These are phyloP conservation scores for Salarias fasciatus DNA, from an alignment of 2,797 vertebrate species.

Conservation along the genomic window DNA sequence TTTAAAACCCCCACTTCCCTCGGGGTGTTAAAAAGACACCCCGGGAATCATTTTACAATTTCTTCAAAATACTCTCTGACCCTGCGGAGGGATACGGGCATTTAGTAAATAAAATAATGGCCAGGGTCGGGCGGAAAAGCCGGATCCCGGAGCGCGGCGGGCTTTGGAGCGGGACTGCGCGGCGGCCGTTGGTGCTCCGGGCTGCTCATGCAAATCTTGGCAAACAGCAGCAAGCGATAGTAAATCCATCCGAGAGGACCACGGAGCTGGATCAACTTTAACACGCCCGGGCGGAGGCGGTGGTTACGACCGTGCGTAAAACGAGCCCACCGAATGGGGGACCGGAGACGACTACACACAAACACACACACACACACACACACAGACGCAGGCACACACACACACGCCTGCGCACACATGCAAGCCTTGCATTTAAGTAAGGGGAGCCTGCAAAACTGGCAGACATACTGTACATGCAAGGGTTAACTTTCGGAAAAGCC, in stretches of 20 bases:
- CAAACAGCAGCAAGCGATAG: constrained; percentile 29
- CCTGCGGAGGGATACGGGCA: constrained; percentile 85
- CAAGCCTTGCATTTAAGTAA: constrained; percentile 19
- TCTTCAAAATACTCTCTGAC: constrained; percentile 85
- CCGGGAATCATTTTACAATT: constrained; percentile 60
- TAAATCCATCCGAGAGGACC: constrained; percentile 21
- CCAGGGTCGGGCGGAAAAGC: constrained; percentile 58
- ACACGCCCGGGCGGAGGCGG: not conserved
- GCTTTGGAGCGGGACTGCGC: constrained; percentile 44
- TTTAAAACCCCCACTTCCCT: not conserved
- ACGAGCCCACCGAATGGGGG: not conserved
- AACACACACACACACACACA: not conserved
- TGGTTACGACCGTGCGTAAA: not conserved
- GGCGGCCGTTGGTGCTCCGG: constrained; percentile 1
- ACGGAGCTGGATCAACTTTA: constrained; percentile 28
- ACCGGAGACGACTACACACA: not conserved
- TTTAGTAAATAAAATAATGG: constrained; percentile 89
- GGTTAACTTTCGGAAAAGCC: constrained; percentile 74
- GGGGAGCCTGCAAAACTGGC: constrained; percentile 29
- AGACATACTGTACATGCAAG: constrained; percentile 64
- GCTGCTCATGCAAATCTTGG: constrained; percentile 50
- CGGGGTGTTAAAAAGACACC: not conserved
- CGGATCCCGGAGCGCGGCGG: constrained; percentile 48
- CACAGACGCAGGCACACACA: not conserved
- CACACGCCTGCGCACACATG: not conserved